These are phyloP conservation scores for Manduca sexta DNA, from an alignment of 1,140 invertebrate species.

Conservation along the genomic window DNA sequence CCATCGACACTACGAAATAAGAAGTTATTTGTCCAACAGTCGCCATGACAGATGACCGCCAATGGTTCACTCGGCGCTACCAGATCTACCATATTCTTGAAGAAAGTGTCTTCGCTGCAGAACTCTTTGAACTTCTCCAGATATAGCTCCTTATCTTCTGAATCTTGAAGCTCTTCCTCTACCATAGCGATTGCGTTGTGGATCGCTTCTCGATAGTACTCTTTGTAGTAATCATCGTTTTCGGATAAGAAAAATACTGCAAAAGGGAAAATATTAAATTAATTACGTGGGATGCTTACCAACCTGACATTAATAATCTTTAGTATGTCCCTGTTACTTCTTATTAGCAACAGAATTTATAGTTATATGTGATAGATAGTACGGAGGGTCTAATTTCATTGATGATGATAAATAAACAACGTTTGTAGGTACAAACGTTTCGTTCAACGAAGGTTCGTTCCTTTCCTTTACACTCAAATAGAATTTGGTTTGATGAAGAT, in stretches of 20 bases:
- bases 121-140: constrained; percentile 76
- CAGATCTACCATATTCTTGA: constrained; percentile 79
- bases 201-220: constrained; percentile 78
- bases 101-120: constrained; percentile 78
- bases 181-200: constrained; percentile 81
- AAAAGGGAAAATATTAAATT: constrained; percentile 23
- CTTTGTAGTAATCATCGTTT: constrained; percentile 80
- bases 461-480: too few species aligned
- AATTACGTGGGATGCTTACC: too few species aligned
- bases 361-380: too few species aligned
- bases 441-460: too few species aligned
- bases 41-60: constrained; percentile 82
- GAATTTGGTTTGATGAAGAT: too few species aligned
- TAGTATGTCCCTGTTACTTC: too few species aligned
- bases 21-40: constrained; percentile 86
- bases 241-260: constrained; percentile 76
- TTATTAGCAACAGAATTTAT: too few species aligned
- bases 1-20: constrained; percentile 75
- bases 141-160: constrained; percentile 71
- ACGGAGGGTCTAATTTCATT: too few species aligned
- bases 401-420: too few species aligned
- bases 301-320: too few species aligned
- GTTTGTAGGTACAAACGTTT: too few species aligned
- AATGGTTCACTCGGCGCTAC: constrained; percentile 76
- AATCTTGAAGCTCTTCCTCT: constrained; percentile 72